Base-by-base conservation (phyloP, 2,888 invertebrate species). In the Caenorhabditis japonica region DNA sequence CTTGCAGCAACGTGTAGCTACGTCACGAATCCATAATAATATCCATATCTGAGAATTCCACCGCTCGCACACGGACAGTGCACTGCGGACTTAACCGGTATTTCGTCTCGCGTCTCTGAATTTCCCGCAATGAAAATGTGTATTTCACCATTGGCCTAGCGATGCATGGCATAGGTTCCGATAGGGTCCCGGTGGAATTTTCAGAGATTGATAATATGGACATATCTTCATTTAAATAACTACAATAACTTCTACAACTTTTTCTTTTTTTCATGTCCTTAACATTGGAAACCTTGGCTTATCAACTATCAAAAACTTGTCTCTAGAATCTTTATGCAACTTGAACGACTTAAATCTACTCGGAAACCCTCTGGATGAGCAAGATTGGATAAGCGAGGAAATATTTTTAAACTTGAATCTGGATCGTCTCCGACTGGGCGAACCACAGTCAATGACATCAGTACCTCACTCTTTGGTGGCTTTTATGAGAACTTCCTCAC, bases 401-500 rank as follows among this genome's bases (percentile, higher is more conserved):
- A 25, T 71, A 0, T 71, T 62, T n/a, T 38, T 62, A 1, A 71
- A 71, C 17, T 4, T 71, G 25, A 62, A 71, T 8, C 38, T 71
- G 4, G 43, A 62, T 30, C 15, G 46, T 0, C 12, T 71, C n/a
- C 38, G 71, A 33, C n/a, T 71, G 10, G 71, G 71, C 3, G n/a
- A 7, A 7, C 49, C 61, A 4, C 38, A 19, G n/a, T 21, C 41
- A 8, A 49, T 69, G 39, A 41, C 17, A 8, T 17, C 13, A 5
- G 39, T 61, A 13, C 55, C 70, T 2, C 36, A 55, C 8, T 17
- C 61, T 0, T 19, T 61, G 10, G 27, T 70, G 3, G 61, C 61
- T 15, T 70, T 56, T 51, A 70, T 70, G 70, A 46, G 70, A 21
- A 61, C 61, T 5, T 21, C 70, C 5, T 70, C 70, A 3, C 70